Conservation (phyloP, 2,888 invertebrate genomes). For the Acrobasis consociella region DNA sequence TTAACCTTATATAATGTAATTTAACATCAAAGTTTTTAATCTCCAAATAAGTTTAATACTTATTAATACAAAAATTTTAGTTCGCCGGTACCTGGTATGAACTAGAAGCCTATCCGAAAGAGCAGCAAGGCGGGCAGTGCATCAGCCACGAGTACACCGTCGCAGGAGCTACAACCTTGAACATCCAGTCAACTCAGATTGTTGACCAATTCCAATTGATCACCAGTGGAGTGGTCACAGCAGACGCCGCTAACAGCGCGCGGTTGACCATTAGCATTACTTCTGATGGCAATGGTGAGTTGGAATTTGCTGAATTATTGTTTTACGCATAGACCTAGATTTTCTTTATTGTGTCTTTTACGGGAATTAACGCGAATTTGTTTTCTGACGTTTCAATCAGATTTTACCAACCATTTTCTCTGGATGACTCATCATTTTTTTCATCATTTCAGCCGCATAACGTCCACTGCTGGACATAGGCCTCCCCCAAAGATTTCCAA, state of each 20-base stretch:
- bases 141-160: constrained; percentile 48
- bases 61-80: constrained; percentile 37
- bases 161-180: constrained; percentile 38
- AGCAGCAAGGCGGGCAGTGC: constrained; percentile 55
- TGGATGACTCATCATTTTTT: too few relatives aligned
- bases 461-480: too few relatives aligned
- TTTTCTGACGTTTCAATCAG: too few relatives aligned
- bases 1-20: too few relatives aligned
- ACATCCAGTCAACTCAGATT: constrained; percentile 48
- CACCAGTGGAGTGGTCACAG: constrained; percentile 39
- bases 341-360: too few relatives aligned
- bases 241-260: constrained; percentile 44
- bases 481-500: too few relatives aligned
- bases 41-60: too few relatives aligned
- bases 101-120: constrained; percentile 58
- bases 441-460: too few relatives aligned
- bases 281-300: constrained; percentile 42
- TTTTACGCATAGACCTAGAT: too few relatives aligned
- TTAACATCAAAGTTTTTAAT: too few relatives aligned
- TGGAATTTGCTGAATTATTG: not conserved
- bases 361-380: too few relatives aligned
- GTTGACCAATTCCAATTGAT: constrained; percentile 41
- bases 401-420: too few relatives aligned
- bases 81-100: constrained; percentile 61
- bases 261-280: constrained; percentile 47